Evolutionary conservation across 2,113 vertebrate genomes (phyloP).

Genomic region (Malaclemys terrapin): DNA sequence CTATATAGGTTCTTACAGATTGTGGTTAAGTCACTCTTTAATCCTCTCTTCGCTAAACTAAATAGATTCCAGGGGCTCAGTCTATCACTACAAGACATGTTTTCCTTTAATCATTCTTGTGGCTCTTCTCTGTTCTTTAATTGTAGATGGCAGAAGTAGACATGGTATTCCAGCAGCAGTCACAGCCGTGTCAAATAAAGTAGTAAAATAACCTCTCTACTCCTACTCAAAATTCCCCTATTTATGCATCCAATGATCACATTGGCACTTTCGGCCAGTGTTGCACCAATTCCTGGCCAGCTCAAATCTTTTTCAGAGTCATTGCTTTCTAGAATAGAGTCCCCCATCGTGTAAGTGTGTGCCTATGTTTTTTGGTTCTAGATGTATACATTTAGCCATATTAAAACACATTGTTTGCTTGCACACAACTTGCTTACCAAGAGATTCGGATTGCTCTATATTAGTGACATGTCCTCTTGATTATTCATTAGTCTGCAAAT

Average conservation of each 20-base stretch:
- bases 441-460: background rate
- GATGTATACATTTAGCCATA: background rate
- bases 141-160: background rate
- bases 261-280: background rate
- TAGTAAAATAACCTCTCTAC: background rate
- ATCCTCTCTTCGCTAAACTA: background rate
- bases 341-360: background rate
- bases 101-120: background rate
- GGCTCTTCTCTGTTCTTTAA: background rate
- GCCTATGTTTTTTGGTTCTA: background rate
- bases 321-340: background rate
- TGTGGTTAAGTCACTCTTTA: background rate
- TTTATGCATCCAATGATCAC: background rate
- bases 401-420: background rate
- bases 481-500: background rate
- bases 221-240: background rate
- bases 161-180: background rate
- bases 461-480: background rate
- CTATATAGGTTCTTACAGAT: background rate
- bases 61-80: background rate
- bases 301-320: background rate
- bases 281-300: background rate
- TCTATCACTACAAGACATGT: background rate
- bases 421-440: background rate
- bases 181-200: background rate